A percentile compares a stretch with the other conserved stretches of the same genome.
Evolutionary conservation across 2,888 invertebrate species (phyloP).

Genomic region (Drosophila crucigera): DNA sequence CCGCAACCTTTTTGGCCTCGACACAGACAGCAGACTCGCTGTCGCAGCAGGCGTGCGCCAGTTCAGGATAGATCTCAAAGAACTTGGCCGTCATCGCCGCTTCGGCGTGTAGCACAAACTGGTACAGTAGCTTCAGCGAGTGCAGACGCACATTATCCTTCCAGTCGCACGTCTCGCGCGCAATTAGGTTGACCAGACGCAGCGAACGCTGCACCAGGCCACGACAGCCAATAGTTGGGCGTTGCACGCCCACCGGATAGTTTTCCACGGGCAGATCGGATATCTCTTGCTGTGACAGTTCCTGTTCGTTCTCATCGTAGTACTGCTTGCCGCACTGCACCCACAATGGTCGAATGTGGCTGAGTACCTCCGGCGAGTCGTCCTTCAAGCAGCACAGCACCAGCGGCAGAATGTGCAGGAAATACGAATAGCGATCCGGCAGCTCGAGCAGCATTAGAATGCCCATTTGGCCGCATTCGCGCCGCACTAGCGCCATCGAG

Average conservation of each 20-base stretch:
- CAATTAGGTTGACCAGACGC: constrained; percentile 79
- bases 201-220: constrained; percentile 90
- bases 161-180: constrained; percentile 84
- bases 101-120: constrained; percentile 84
- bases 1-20: constrained; percentile 82
- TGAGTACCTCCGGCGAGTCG: constrained; percentile 90
- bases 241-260: constrained; percentile 89
- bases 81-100: constrained; percentile 83
- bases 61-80: constrained; percentile 83
- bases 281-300: constrained; percentile 94
- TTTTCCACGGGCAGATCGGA: constrained; percentile 88
- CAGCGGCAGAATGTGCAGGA: constrained; percentile 93
- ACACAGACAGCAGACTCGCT: constrained; percentile 66
- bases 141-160: constrained; percentile 85
- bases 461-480: constrained; percentile 91
- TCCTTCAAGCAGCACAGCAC: constrained; percentile 94
- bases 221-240: constrained; percentile 96
- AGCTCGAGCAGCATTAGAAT: constrained; percentile 92
- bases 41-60: constrained; percentile 82
- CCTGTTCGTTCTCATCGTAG: constrained; percentile 94
- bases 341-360: constrained; percentile 89
- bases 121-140: constrained; percentile 83
- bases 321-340: constrained; percentile 91
- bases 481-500: constrained; percentile 91
- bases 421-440: constrained; percentile 95